Conservation (phyloP, 2,888 invertebrate species). For the Cordilura impudica region DNA sequence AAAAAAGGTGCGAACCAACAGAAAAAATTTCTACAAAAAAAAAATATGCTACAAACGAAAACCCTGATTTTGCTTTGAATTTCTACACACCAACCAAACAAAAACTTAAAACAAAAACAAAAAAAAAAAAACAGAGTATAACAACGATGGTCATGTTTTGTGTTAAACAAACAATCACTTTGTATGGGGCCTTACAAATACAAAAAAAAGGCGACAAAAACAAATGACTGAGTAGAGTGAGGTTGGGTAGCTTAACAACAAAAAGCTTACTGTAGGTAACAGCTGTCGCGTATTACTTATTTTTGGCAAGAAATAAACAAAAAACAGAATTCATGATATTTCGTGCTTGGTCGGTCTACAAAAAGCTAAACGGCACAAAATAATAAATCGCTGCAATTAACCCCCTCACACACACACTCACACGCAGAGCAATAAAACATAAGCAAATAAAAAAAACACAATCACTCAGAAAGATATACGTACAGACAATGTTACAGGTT, state of each 20-base stretch:
- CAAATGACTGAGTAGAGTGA: neutral
- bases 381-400: slow-evolving; percentile 60
- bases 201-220: no score
- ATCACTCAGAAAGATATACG: neutral
- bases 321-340: slow-evolving; percentile 42
- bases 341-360: slow-evolving; percentile 39
- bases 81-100: slow-evolving; percentile 2
- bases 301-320: neutral
- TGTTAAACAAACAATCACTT: neutral
- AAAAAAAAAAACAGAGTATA: neutral
- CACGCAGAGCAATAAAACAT: neutral
- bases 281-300: slow-evolving; percentile 40
- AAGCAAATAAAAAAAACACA: neutral
- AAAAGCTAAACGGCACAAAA: slow-evolving; percentile 47
- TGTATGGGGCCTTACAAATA: no score
- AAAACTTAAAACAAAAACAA: no score
- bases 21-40: neutral
- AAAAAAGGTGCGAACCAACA: slow-evolving; percentile 37
- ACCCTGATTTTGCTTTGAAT: slow-evolving; percentile 25
- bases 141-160: neutral
- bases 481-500: slow-evolving; percentile 21
- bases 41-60: slow-evolving; percentile 25
- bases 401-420: neutral
- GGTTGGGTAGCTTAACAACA: neutral
- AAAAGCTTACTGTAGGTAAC: slow-evolving; percentile 27